Conservation (phyloP, 2,888 invertebrate genomes). For the Ditula angustiorana region DNA sequence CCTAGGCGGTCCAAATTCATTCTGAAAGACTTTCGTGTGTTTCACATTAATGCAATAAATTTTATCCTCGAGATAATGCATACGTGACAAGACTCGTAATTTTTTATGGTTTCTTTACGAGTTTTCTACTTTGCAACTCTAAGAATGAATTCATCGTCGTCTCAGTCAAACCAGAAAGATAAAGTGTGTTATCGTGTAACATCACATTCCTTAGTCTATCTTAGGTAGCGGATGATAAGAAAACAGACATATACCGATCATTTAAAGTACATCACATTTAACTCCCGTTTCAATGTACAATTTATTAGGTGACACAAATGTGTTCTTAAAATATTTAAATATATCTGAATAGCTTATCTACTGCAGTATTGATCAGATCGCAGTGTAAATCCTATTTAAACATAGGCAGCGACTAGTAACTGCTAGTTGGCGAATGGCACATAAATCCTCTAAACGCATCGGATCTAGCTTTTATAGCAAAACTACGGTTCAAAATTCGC, state of each 20-base stretch:
- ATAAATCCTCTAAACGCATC: slow-evolving; percentile 68
- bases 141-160: slow-evolving; percentile 18
- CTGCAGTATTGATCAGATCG: slow-evolving; percentile 14
- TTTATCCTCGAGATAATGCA: slow-evolving; percentile 2
- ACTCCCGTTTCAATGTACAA: not conserved
- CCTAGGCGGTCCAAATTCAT: slow-evolving; percentile 40
- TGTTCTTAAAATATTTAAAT: not conserved
- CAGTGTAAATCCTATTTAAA: slow-evolving; percentile 27
- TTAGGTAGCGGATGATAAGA: slow-evolving; percentile 36
- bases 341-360: slow-evolving; percentile 1
- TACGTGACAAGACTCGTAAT: not conserved
- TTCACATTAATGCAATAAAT: not conserved
- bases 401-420: slow-evolving; percentile 25
- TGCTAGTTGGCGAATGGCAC: slow-evolving; percentile 49
- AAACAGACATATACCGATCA: slow-evolving; percentile 14
- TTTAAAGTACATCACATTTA: not conserved
- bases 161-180: slow-evolving; percentile 49
- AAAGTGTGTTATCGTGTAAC: slow-evolving; percentile 55
- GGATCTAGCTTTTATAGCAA: slow-evolving; percentile 66
- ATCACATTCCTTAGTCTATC: slow-evolving; percentile 47
- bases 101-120: not conserved
- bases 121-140: not conserved
- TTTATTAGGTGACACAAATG: not conserved
- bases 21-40: slow-evolving; percentile 30
- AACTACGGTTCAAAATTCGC: slow-evolving; percentile 58